phyloP scores from a whole-genome alignment of 2,797 vertebrate genomes.

The Myripristis jacobus region DNA sequence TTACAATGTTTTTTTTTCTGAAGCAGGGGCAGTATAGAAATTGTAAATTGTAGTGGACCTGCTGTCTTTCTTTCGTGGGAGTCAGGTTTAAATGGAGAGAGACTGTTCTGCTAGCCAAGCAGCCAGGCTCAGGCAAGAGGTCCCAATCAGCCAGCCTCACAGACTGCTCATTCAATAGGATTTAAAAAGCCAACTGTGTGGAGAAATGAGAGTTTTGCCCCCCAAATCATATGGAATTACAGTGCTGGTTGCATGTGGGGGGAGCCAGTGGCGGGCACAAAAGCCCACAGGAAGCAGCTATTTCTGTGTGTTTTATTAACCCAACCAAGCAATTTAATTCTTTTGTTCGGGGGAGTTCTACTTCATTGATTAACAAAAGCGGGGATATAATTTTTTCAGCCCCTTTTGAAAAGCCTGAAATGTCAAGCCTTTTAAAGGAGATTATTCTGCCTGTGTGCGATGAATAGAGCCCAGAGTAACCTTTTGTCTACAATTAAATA shows the following conservation, averaged over 20 bases:
- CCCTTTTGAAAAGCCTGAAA: slow-evolving; percentile 99
- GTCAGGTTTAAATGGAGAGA: slow-evolving; percentile 96
- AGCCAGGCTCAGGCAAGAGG: slow-evolving; percentile 77
- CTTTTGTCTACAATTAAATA: slow-evolving; percentile 99
- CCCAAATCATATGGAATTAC: slow-evolving; percentile 99
- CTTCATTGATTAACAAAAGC: slow-evolving; percentile 99
- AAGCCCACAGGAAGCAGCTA: slow-evolving; percentile 99
- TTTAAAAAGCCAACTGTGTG: slow-evolving; percentile 99
- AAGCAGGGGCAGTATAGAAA: slow-evolving; percentile 83
- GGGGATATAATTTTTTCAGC: slow-evolving; percentile 99
- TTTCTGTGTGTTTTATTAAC: slow-evolving; percentile 99
- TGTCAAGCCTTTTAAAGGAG: slow-evolving; percentile 99
- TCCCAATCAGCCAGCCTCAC: slow-evolving; percentile 80
- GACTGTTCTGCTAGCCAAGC: slow-evolving; percentile 89
- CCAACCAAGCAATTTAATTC: slow-evolving; percentile 99
- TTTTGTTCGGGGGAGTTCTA: slow-evolving; percentile 99
- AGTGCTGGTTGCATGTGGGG: slow-evolving; percentile 93
- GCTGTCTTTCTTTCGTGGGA: slow-evolving; percentile 81
- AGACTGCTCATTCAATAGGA: slow-evolving; percentile 95
- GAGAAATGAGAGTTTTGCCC: slow-evolving; percentile 99
- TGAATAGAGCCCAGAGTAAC: slow-evolving; percentile 99
- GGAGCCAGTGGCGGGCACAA: slow-evolving; percentile 95
- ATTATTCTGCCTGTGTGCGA: slow-evolving; percentile 99
- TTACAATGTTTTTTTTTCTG: slow-evolving; percentile 85
- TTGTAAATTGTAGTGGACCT: slow-evolving; percentile 86